These are phyloP conservation scores for Rhinopomastus cyanomelas DNA, from an alignment of 2,113 vertebrate species.

Conservation along the genomic window DNA sequence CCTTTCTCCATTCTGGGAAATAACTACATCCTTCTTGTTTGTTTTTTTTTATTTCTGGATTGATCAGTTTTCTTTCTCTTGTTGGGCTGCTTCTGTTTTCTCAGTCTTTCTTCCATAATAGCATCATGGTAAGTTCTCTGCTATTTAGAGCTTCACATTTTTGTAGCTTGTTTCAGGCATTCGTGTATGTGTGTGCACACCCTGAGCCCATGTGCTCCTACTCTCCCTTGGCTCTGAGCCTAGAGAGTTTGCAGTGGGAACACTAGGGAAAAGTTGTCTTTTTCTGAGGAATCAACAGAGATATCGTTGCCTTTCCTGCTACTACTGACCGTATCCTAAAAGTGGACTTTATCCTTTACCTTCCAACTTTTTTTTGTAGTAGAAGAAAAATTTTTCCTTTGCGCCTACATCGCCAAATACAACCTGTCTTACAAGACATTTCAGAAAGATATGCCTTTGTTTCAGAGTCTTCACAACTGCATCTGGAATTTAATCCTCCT, in stretches of 20 bases:
- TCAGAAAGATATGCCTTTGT: background rate
- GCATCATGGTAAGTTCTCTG: background rate
- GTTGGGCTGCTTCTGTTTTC: background rate
- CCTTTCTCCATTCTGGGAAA: background rate
- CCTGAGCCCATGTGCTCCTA: background rate
- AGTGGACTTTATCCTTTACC: background rate
- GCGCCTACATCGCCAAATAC: background rate
- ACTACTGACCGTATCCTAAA: background rate
- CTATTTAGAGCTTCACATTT: background rate
- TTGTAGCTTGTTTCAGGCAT: background rate
- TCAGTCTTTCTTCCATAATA: background rate
- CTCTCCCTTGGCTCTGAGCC: background rate
- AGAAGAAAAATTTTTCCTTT: background rate
- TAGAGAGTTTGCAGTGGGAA: background rate
- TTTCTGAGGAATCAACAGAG: background rate
- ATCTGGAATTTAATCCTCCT: background rate
- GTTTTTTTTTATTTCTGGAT: background rate
- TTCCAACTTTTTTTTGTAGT: background rate
- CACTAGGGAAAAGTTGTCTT: background rate
- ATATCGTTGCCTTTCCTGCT: background rate
- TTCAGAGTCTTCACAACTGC: background rate
- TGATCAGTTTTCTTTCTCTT: background rate
- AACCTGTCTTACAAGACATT: background rate
- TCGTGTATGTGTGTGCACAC: background rate
- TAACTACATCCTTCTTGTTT: background rate